Evolutionary conservation across 2,113 vertebrate species (phyloP).

Genomic region (Siphamia tubifer): DNA sequence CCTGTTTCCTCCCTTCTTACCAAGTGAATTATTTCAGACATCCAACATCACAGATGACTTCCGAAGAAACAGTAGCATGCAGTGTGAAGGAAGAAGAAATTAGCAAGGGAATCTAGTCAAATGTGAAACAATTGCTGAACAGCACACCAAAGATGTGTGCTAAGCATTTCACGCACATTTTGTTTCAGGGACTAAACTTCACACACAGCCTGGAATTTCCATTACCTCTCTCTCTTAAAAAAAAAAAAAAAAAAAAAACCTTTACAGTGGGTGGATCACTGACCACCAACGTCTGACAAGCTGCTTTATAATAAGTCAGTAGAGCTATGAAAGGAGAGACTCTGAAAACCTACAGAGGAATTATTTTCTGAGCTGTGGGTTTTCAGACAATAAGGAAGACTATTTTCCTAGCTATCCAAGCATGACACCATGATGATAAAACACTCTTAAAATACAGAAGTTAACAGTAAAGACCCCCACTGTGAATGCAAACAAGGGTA

Average conservation of each 20-base stretch:
- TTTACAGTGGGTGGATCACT: constrained; percentile 29
- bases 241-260: background rate
- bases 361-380: background rate
- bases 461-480: background rate
- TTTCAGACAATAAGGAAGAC: too few species aligned
- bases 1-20: constrained; percentile 30
- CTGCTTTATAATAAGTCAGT: constrained; percentile 8
- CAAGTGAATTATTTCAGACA: constrained; percentile 25
- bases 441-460: background rate
- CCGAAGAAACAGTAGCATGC: background rate
- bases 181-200: constrained; percentile 37
- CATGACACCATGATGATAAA: background rate
- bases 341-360: too few species aligned
- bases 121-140: background rate
- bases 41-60: constrained; percentile 3
- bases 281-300: constrained; percentile 13
- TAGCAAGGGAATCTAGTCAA: background rate
- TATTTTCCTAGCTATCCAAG: too few species aligned
- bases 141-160: constrained; percentile 6
- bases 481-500: constrained; percentile 46
- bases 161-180: constrained; percentile 26
- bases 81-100: background rate
- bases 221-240: constrained; percentile 36
- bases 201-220: constrained; percentile 57
- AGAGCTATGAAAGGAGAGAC: background rate